Percentiles rank a stretch among this genome's conserved stretches.
phyloP scores from a whole-genome alignment of 2,888 invertebrate species.

The Gisinianus flammeolus region DNA sequence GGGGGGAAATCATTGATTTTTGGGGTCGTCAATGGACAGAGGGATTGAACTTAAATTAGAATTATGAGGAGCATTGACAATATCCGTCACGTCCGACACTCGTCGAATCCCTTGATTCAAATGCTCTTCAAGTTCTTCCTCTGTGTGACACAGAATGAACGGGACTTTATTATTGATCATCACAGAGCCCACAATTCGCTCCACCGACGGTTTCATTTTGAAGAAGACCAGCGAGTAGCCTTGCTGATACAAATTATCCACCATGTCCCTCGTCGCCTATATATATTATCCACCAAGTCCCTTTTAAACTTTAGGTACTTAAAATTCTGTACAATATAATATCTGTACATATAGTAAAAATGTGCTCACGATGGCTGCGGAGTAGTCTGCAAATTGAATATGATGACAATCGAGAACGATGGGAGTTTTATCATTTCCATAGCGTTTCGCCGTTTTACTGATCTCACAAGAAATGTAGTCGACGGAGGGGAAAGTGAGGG shows the following conservation, averaged over 20 bases:
- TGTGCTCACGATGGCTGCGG: constrained; percentile 73
- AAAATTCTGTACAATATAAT: not conserved
- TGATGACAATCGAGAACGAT: constrained; percentile 87
- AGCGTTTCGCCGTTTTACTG: constrained; percentile 73
- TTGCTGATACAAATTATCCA: not conserved
- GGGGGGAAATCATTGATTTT: too few species aligned
- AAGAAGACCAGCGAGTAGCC: constrained; percentile 19
- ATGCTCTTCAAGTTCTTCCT: not conserved
- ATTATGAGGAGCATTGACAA: too few species aligned
- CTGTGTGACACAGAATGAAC: constrained; percentile 1
- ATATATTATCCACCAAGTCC: not conserved
- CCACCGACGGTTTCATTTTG: constrained; percentile 25
- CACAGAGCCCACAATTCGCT: not conserved
- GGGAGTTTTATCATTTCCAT: constrained; percentile 70
- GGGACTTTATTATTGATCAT: constrained; percentile 4
- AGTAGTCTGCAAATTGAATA: constrained; percentile 87
- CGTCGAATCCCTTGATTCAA: too few species aligned
- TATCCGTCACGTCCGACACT: too few species aligned
- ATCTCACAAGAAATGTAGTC: constrained; percentile 84
- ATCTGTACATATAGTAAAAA: too few species aligned
- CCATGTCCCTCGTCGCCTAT: constrained; percentile 14
- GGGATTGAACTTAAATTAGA: too few species aligned
- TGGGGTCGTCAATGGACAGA: too few species aligned
- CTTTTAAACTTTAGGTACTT: not conserved
- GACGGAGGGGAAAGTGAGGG: constrained; percentile 86